Evolutionary conservation across 2,888 invertebrate genomes (phyloP).

Genomic region (Drosophila picticornis): DNA sequence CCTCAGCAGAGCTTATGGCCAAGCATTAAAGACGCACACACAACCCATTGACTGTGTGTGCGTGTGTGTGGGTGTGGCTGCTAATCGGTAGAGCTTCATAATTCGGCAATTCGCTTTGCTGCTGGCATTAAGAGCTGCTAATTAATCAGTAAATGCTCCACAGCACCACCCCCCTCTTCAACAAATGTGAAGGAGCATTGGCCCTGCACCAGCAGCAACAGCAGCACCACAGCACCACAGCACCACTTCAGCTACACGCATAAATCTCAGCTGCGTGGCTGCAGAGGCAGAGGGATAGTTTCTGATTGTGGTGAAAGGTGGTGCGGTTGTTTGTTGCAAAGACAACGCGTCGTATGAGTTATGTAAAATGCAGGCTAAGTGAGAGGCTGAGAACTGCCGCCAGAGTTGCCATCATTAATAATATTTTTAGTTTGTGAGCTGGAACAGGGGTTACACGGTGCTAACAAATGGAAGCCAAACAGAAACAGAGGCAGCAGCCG

Average conservation of each 20-base stretch:
- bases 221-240: background rate
- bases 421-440: conserved; percentile 68
- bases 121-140: conserved; percentile 63
- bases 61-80: conserved; percentile 10
- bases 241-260: conserved; percentile 8
- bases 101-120: conserved; percentile 62
- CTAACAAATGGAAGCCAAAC: conserved; percentile 54
- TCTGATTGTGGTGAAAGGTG: background rate
- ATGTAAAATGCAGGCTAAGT: conserved; percentile 67
- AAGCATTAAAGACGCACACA: conserved; percentile 16
- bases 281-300: background rate
- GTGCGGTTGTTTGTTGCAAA: conserved; percentile 4
- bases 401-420: conserved; percentile 70
- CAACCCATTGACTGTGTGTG: background rate
- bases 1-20: conserved; percentile 25
- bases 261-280: conserved; percentile 37
- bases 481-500: background rate
- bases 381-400: conserved; percentile 51
- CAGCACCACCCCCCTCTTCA: conserved; percentile 1
- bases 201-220: background rate
- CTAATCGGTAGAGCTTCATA: conserved; percentile 51
- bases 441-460: background rate
- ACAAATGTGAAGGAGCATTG: background rate
- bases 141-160: conserved; percentile 67
- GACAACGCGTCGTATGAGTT: conserved; percentile 74